Base-by-base conservation (phyloP, 2,113 vertebrate species). In the Corythaeola cristata region DNA sequence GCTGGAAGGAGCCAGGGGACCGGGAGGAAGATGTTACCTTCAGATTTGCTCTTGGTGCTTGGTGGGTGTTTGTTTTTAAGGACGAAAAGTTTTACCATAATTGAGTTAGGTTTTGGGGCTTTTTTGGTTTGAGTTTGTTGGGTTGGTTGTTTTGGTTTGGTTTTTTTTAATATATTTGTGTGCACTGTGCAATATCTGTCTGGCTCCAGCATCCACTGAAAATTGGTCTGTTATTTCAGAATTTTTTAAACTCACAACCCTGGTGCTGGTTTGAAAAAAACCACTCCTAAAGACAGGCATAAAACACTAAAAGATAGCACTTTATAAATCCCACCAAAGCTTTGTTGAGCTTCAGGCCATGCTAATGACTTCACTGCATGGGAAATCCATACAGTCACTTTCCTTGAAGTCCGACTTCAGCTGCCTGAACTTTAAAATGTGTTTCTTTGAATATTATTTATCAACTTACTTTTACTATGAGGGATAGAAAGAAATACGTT, bases 261-360 rank as follows among this genome's bases (percentile, higher is more conserved):
- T 1, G n/a, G 91, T 95, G 86, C 94, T 93, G 89, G 62, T 93
- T 91, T 87, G 55, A 64, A 81, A 88, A 74, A 82, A 64, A 84
- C n/a, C 75, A 91, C 91, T 89, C 64, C 50, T 92, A 50, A 95
- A 91, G 91, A 76, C 89, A 91, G 94, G 74, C 90, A 83, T 73
- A 93, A 93, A 80, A 91, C 45, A 92, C 86, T 96, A 62, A 88
- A 85, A 96, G 18, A 91, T 23, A 69, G 95, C 95, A 97, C 95
- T 96, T 96, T 96, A 93, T 60, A 77, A 95, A 94, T 89, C 84
- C 90, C 88, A 94, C 83, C 92, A 87, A 95, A 89, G 89, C 90
- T 94, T 88, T 79, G 39, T 90, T 89, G 74, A 73, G 67, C 66
- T 88, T 85, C 66, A 92, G 88, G 90, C 78, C 37, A 24, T 15